Evolutionary conservation across 1,140 invertebrate species (phyloP), one percentile per base, ranked within the genome.

Genomic region (Drosophila yakuba): DNA sequence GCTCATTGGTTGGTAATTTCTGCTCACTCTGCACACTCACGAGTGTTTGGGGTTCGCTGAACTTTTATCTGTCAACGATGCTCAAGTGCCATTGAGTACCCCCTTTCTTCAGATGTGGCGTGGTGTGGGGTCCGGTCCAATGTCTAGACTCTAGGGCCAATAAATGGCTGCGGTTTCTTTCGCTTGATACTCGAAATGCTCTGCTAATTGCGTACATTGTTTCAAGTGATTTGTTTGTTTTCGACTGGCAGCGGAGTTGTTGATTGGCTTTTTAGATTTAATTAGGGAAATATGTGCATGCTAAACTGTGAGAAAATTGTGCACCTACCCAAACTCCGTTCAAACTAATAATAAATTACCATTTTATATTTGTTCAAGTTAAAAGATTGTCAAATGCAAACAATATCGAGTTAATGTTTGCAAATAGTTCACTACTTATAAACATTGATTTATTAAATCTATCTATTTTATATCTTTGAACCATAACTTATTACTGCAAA

Each of bases 41-140:
- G 10, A 45, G 20, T 44, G 41, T 78, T 71, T 61, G 75, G 71
- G 79, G 82, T 88, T 86, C 82, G 74, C 79, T 82, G 83, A 86
- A 86, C 82, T 82, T 59, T 86, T 86, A 86, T 88, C 83, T 86
- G 66, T 79, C 71, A 88, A 83, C 79, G 23, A 66, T 75, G 60
- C 57, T 17, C 11, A 43, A 78, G 83, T 62, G 43, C 41, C 50
- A 20, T 50, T 12, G 28, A 10, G 41, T 48, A 43, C 73, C 51
- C 60, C 52, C 25, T 35, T 51, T 23, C 41, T 25, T 39, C 23
- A 28, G 12, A 20, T 28, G n/a, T 39, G 50, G 50, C 74, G 7
- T 52, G 43, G 15, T 86, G 82, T 86, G 78, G 17, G 82, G 82
- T 85, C 74, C 47, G 23, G 0, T 32, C 32, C 3, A n/a, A 28